Evolutionary conservation across 2,888 invertebrate genomes (phyloP), one percentile per base, ranked within the genome.

Genomic region (Caenorhabditis plicata): DNA sequence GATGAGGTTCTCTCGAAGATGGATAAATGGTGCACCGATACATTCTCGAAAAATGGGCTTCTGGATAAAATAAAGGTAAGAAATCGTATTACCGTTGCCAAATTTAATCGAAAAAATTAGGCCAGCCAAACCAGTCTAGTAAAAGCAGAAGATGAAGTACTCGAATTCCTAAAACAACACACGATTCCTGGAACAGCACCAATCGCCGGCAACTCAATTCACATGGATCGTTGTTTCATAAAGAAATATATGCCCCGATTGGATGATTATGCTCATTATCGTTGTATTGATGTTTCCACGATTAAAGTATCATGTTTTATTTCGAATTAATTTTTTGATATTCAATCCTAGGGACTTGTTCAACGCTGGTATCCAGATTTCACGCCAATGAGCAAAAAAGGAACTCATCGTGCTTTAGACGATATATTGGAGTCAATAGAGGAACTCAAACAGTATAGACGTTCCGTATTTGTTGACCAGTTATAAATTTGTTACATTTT

Each of bases 261-360:
- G 5, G 81, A 89, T 78, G 80, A 86, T 1, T 90, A 91, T 81
- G 83, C 95, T 66, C 92, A 95, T 81, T 93, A 95, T 82, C 87
- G 95, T 73, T 88, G 91, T 38, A 87, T 98, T 63, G 96, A 96
- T 85, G 92, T 94, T 2, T 90, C 90, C 29, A 87, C 90, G 0
- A 83, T 96, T 17, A 94, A 93, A 81, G 93, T 94, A 82, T n/a
- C n/a, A n/a, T n/a, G n/a, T n/a, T n/a, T n/a, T 11, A 32, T 17
- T 20, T 9, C 8, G 5, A 27, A 27, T 27, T 9, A 9, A 27
- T 7, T 27, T 9, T 27, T 27, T 27, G 29, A 27, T 9, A 27
- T 27, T 9, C 29, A 27, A 27, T 26, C 27, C 20, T 20, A 40
- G 26, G 60, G 60, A 17, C 50, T 60, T 13, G 60, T 60, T 22